A percentile compares a stretch with the other conserved stretches of the same genome.
Evolutionary conservation across 2,797 vertebrate species (phyloP).

Genomic region (Gobio occitaniae): DNA sequence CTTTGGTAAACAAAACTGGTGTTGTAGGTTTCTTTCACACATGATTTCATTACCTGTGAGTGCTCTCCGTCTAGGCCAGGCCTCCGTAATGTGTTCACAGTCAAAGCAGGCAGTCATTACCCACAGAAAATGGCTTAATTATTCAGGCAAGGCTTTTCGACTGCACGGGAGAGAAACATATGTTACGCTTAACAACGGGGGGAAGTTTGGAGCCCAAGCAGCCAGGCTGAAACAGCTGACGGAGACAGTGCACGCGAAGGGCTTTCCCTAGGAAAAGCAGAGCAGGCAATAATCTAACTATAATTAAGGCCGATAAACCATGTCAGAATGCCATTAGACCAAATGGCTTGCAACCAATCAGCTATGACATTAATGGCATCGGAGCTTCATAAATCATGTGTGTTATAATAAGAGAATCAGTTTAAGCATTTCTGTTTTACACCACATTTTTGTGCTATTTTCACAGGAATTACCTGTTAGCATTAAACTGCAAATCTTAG

Average conservation of each 20-base stretch:
- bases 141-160: conserved; percentile 60
- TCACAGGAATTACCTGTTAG: conserved; percentile 10
- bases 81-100: background rate
- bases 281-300: conserved; percentile 81
- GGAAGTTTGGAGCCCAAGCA: conserved; percentile 72
- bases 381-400: conserved; percentile 68
- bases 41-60: conserved; percentile 8
- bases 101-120: conserved; percentile 53
- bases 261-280: conserved; percentile 74
- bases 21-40: background rate
- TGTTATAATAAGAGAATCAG: conserved; percentile 70
- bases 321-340: conserved; percentile 75
- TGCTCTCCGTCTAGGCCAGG: background rate
- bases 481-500: conserved; percentile 10
- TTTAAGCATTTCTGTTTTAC: conserved; percentile 65
- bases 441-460: conserved; percentile 18
- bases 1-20: background rate
- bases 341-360: conserved; percentile 81
- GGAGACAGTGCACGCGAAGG: conserved; percentile 69
- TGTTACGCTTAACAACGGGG: conserved; percentile 77
- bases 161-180: conserved; percentile 67
- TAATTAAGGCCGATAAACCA: conserved; percentile 88
- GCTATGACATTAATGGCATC: conserved; percentile 78
- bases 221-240: conserved; percentile 78
- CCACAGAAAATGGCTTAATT: conserved; percentile 69